Conservation (phyloP, 2,888 invertebrate genomes). For the Drepana falcataria region DNA sequence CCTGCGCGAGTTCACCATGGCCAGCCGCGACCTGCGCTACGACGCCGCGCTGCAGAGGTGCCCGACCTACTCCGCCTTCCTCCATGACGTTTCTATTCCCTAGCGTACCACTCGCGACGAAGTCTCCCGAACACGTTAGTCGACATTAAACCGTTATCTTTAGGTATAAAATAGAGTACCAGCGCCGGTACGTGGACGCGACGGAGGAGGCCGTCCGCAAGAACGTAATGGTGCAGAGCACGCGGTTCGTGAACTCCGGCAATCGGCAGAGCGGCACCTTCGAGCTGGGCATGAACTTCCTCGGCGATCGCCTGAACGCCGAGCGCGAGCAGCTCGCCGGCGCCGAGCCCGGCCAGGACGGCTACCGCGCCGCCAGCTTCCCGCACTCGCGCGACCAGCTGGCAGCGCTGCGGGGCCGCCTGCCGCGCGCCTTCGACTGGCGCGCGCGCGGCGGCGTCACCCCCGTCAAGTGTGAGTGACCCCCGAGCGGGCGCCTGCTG, state of each 20-base stretch:
- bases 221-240: constrained; percentile 43
- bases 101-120: neutral
- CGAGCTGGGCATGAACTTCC: constrained; percentile 40
- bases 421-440: constrained; percentile 61
- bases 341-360: constrained; percentile 19
- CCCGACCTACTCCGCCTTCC: constrained; percentile 1
- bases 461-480: constrained; percentile 50
- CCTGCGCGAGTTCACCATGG: constrained; percentile 53
- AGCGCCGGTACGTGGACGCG: constrained; percentile 43
- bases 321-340: constrained; percentile 43
- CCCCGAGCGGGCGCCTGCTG: neutral
- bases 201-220: constrained; percentile 57
- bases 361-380: constrained; percentile 34
- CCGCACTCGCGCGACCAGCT: constrained; percentile 37
- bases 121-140: too few species aligned
- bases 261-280: constrained; percentile 58
- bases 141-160: too few species aligned
- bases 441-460: constrained; percentile 55
- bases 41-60: constrained; percentile 33
- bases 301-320: constrained; percentile 46
- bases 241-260: constrained; percentile 46
- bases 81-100: neutral
- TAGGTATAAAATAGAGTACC: constrained; percentile 42
- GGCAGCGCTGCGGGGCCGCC: constrained; percentile 23
- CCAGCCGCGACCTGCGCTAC: constrained; percentile 42